Percentiles rank a stretch among this genome's conserved stretches.
Conservation (phyloP, 2,888 invertebrate genomes). For the Invenusta paracnida region DNA sequence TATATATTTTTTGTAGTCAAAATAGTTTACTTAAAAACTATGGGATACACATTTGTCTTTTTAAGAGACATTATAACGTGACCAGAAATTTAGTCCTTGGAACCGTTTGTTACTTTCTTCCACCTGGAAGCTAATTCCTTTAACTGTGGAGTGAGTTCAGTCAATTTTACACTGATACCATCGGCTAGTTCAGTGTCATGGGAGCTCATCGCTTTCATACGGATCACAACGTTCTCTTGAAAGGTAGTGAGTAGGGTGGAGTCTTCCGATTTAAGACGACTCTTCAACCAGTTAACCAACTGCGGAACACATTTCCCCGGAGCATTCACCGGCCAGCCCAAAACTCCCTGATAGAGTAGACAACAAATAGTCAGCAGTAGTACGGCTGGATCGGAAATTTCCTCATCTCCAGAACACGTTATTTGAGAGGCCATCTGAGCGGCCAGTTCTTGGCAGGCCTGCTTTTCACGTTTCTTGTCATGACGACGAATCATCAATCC, state of each 20-base stretch:
- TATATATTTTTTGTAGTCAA: too few relatives aligned
- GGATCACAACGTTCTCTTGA: not conserved
- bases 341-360: slow-evolving; percentile 74
- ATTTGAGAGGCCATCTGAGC: not conserved
- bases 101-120: not conserved
- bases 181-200: not conserved
- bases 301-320: slow-evolving; percentile 85
- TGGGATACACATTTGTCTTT: too few relatives aligned
- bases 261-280: not conserved
- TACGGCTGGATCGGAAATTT: slow-evolving; percentile 69
- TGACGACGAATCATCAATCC: slow-evolving; percentile 70
- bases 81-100: too few relatives aligned
- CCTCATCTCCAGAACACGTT: slow-evolving; percentile 61
- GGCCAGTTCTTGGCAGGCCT: slow-evolving; percentile 41
- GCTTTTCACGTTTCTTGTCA: slow-evolving; percentile 77
- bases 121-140: not conserved
- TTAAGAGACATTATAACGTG: too few relatives aligned
- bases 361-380: slow-evolving; percentile 73
- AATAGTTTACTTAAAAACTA: too few relatives aligned
- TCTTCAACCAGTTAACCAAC: slow-evolving; percentile 66
- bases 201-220: not conserved
- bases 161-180: not conserved
- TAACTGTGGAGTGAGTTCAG: not conserved
- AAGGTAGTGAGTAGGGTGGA: not conserved
- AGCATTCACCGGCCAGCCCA: slow-evolving; percentile 79